Percentiles rank a stretch among this genome's conserved stretches.
Conservation (phyloP, 2,113 vertebrate species). For the Raja brachyura region DNA sequence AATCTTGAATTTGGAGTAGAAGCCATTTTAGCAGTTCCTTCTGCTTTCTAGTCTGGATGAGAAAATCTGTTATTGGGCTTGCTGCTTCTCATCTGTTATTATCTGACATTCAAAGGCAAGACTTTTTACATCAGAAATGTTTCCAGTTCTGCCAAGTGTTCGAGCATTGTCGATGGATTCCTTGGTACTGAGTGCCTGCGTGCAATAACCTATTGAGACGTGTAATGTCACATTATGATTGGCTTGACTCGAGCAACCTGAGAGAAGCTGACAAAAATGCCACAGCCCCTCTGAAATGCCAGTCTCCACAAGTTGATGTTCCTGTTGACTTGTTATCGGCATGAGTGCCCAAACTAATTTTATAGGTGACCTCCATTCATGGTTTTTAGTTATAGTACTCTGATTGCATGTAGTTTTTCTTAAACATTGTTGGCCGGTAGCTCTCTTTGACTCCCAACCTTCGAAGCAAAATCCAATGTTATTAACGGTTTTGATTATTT, state of each 20-base stretch:
- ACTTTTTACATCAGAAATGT: not conserved
- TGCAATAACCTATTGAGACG: not conserved
- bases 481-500: not conserved
- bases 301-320: not conserved
- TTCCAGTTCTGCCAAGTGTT: not conserved
- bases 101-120: too few relatives aligned
- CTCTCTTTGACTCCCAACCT: not conserved
- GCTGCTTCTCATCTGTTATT: too few relatives aligned
- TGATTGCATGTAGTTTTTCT: not conserved
- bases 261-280: not conserved
- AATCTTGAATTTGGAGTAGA: not conserved
- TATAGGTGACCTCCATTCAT: not conserved
- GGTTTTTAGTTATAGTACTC: not conserved
- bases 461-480: not conserved
- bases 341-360: not conserved
- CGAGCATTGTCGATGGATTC: not conserved
- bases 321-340: not conserved
- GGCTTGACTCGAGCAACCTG: too few relatives aligned
- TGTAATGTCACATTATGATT: not conserved
- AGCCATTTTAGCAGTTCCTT: not conserved
- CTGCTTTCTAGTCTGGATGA: too few relatives aligned
- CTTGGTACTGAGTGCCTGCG: not conserved
- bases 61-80: too few relatives aligned
- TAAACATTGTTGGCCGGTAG: not conserved
- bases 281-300: not conserved